Conservation (phyloP, 2,888 invertebrate species). For the Agrochola circellaris region DNA sequence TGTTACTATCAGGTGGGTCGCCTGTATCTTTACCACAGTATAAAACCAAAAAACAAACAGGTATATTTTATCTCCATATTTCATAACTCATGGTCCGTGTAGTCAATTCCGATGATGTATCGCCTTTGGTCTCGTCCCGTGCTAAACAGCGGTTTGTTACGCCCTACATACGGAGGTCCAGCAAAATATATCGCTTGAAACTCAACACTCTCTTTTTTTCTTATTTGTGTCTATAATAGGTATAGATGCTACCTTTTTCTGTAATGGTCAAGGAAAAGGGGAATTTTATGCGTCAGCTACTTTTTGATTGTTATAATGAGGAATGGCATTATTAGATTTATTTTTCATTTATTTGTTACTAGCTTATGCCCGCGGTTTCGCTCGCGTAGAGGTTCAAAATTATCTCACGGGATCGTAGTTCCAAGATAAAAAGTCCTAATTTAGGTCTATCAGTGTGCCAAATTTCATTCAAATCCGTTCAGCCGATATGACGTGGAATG, state of each 20-base stretch:
- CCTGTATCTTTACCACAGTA: no score
- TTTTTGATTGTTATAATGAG: neutral
- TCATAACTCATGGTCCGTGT: constrained; percentile 40
- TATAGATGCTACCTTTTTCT: neutral
- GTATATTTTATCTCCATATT: constrained; percentile 1
- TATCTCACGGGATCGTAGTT: neutral
- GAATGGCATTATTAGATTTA: neutral
- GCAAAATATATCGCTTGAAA: constrained; percentile 50
- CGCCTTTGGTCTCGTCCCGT: constrained; percentile 57
- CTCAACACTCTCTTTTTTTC: constrained; percentile 12
- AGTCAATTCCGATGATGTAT: constrained; percentile 68
- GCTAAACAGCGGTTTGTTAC: constrained; percentile 66
- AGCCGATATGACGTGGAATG: no score
- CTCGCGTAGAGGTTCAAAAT: neutral
- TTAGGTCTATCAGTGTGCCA: no score
- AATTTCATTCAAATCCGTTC: no score
- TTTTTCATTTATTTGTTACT: neutral
- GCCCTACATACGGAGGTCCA: constrained; percentile 32
- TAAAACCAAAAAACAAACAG: no score
- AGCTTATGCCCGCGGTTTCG: no score
- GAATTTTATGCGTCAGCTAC: neutral
- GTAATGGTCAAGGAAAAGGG: constrained; percentile 4
- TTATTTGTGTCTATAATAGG: neutral
- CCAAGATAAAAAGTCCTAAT: neutral
- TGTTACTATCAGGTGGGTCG: neutral